phyloP scores from a whole-genome alignment of 2,888 invertebrate genomes.

The Mimachlamys varia region DNA sequence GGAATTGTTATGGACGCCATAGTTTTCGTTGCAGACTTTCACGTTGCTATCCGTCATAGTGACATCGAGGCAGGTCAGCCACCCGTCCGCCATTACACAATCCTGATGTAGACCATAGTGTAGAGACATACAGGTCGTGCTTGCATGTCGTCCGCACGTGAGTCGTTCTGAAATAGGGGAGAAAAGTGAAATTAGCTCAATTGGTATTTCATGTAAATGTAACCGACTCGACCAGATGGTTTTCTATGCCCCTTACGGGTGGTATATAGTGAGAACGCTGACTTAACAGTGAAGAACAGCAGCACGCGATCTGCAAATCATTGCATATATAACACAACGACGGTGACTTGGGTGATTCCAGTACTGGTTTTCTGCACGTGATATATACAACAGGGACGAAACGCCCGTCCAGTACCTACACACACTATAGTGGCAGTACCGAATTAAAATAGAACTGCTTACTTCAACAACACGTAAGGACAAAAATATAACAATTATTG shows the following conservation, averaged over 20 bases:
- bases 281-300: not conserved
- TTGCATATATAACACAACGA: conserved; percentile 22
- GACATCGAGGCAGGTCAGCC: conserved; percentile 49
- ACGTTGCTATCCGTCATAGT: not conserved
- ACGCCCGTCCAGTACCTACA: not conserved
- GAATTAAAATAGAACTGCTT: conserved; percentile 14
- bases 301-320: not conserved
- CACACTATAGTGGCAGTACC: not conserved
- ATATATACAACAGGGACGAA: conserved; percentile 16
- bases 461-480: conserved; percentile 16
- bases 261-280: not conserved
- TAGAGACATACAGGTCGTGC: conserved; percentile 44
- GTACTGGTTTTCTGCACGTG: not conserved
- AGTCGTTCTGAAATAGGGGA: not conserved
- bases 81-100: conserved; percentile 45
- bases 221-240: not conserved
- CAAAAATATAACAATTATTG: not conserved
- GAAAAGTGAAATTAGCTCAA: not conserved
- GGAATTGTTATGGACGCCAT: conserved; percentile 48
- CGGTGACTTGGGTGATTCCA: not conserved
- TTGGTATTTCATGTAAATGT: not conserved
- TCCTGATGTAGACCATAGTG: conserved; percentile 48
- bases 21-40: conserved; percentile 29
- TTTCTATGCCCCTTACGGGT: conserved; percentile 8
- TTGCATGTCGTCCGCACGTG: not conserved